Evolutionary conservation across 2,113 vertebrate genomes (phyloP).

Genomic region (Lampris megalopsis): DNA sequence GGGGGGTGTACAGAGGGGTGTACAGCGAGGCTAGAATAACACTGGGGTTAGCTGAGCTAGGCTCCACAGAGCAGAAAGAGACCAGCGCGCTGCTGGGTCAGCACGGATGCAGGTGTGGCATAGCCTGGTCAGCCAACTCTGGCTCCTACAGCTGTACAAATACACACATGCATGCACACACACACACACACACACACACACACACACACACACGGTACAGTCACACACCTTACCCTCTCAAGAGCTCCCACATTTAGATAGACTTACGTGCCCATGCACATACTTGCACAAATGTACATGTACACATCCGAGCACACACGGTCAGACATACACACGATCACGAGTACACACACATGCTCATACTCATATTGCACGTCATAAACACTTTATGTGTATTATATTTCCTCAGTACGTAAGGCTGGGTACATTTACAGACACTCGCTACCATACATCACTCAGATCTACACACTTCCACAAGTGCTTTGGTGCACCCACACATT

Average conservation of each 20-base stretch:
- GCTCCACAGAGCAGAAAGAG: slow-evolving; percentile 28
- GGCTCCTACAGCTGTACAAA: slow-evolving; percentile 79
- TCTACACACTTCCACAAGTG: not conserved
- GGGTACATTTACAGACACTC: not conserved
- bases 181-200: slow-evolving; percentile 11
- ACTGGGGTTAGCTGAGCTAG: slow-evolving; percentile 59
- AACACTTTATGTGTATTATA: no score
- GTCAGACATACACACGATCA: no score
- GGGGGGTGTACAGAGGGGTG: slow-evolving; percentile 36
- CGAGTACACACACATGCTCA: no score
- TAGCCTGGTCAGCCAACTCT: slow-evolving; percentile 58
- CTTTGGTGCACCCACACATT: no score
- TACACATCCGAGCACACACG: no score
- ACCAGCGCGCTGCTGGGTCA: slow-evolving; percentile 69
- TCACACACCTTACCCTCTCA: slow-evolving; percentile 8
- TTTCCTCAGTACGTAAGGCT: no score
- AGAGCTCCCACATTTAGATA: not conserved
- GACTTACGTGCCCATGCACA: not conserved
- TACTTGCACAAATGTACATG: slow-evolving; percentile 9
- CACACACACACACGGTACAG: not conserved
- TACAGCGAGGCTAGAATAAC: slow-evolving; percentile 58
- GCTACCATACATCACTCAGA: not conserved
- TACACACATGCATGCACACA: slow-evolving; percentile 54
- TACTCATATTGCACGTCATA: no score
- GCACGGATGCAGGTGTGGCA: slow-evolving; percentile 79